Percentiles rank a stretch among this genome's conserved stretches.
These are phyloP conservation scores for Nannoperca australis DNA, from an alignment of 2,797 vertebrate genomes.

Conservation along the genomic window DNA sequence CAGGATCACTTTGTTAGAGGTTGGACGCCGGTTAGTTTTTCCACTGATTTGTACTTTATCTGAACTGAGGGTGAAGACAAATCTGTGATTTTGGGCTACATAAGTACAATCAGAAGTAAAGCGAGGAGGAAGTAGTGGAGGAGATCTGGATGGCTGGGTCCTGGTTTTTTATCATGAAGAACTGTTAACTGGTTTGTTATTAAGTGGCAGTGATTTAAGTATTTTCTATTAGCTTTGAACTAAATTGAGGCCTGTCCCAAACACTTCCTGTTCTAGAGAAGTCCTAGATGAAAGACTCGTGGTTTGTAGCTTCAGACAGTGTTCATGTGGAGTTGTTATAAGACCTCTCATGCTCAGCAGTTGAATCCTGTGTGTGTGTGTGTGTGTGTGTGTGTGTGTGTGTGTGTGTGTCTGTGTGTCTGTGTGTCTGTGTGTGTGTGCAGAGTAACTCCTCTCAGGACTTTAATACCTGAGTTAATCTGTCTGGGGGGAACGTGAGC, in stretches of 20 bases:
- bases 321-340: neutral
- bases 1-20: too few species aligned
- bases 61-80: too few species aligned
- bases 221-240: too few species aligned
- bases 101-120: too few species aligned
- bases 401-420: conserved; percentile 3
- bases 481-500: conserved; percentile 67
- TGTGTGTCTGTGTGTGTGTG: conserved; percentile 10
- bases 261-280: too few species aligned
- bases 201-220: too few species aligned
- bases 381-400: conserved; percentile 11
- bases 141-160: neutral
- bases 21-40: too few species aligned
- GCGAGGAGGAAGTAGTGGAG: neutral
- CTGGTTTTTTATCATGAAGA: neutral
- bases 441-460: conserved; percentile 24
- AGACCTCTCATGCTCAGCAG: neutral
- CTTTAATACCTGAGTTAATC: conserved; percentile 67
- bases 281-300: neutral
- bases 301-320: neutral
- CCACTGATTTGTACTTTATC: too few species aligned
- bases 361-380: neutral
- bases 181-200: too few species aligned
- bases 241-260: too few species aligned
- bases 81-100: too few species aligned